Evolutionary conservation across 37 sponge, comb jelly and placozoan species (phyloP), one percentile per base, ranked within the genome.

Genomic region (Ephydatia muelleri): DNA sequence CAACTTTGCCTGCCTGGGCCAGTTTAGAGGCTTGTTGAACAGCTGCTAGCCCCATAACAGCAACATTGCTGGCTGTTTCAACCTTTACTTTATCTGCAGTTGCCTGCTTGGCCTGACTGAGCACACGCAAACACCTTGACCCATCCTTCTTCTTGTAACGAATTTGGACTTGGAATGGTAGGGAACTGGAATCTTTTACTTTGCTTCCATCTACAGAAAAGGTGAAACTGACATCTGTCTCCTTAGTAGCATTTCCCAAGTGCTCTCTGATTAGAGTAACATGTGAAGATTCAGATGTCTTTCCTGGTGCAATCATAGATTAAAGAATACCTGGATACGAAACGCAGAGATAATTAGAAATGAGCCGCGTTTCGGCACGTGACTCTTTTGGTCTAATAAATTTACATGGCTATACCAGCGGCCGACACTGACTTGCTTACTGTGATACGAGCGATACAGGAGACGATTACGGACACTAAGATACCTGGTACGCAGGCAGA

Each of bases 131-230:
- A 77, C 92, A 97, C 68, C 85, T 89, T 67, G 90, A 87, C 27
- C 95, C 95, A 80, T 94, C 92, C 79, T 88, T 87, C 19, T 85
- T 86, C 25, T 91, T 87, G 68, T 97, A 97, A 38, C 85, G 68
- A 67, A 97, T 89, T 76, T 97, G 97, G 80, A 92, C 92, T 77
- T 94, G 95, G 72, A 94, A 94, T 30, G 95, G 95, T 21, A 95
- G 74, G 28, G 43, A 6, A 2, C 77, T 79, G 43, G 76, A 3
- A 66, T 84, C 83, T 67, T 81, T 86, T 47, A 93, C 75, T 30
- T 86, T 86, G 65, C 48, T 70, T 12, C 38, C 84, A 27, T 92
- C 87, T 2, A 94, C 47, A 14, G 82, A 48, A 78, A 91, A 97
- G 38, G 79, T 77, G 38, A 94, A 67, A 36, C 85, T 89, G 66